Conservation (phyloP, 1,140 invertebrate genomes). For the Stegodyphus dumicola region DNA sequence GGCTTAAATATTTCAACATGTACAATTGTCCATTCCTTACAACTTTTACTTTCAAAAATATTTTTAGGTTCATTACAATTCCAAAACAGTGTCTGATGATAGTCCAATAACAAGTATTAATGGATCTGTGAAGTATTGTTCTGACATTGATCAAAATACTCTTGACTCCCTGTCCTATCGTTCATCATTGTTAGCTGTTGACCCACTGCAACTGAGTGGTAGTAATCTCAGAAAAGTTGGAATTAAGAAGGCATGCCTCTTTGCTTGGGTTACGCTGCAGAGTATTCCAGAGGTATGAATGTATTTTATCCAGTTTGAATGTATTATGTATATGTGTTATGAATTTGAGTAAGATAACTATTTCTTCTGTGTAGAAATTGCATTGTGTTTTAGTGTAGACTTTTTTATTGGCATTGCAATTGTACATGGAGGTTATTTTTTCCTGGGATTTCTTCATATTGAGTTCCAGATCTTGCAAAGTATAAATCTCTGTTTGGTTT, state of each 20-base stretch:
- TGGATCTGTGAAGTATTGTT: slow-evolving; percentile 32
- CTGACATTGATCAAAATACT: background rate
- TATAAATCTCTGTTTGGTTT: no score
- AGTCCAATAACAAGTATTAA: slow-evolving; percentile 55
- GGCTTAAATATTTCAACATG: no score
- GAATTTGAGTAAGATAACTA: background rate
- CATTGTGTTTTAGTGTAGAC: no score
- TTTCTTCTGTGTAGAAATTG: background rate
- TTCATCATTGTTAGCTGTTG: slow-evolving; percentile 33
- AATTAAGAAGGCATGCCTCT: slow-evolving; percentile 90
- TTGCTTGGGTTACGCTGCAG: slow-evolving; percentile 95
- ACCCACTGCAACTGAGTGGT: slow-evolving; percentile 30
- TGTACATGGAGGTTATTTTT: no score
- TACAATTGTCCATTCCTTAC: no score
- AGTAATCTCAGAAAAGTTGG: slow-evolving; percentile 66
- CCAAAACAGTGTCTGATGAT: slow-evolving; percentile 63
- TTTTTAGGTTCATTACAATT: slow-evolving; percentile 77
- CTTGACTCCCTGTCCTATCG: slow-evolving; percentile 17
- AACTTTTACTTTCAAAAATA: background rate
- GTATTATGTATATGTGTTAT: background rate
- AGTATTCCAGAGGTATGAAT: slow-evolving; percentile 83
- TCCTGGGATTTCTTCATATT: no score
- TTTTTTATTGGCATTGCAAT: no score
- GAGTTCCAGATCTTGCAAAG: no score
- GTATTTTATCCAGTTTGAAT: background rate